Evolutionary conservation across 1,140 invertebrate genomes (phyloP).

Genomic region (Wasmannia auropunctata): DNA sequence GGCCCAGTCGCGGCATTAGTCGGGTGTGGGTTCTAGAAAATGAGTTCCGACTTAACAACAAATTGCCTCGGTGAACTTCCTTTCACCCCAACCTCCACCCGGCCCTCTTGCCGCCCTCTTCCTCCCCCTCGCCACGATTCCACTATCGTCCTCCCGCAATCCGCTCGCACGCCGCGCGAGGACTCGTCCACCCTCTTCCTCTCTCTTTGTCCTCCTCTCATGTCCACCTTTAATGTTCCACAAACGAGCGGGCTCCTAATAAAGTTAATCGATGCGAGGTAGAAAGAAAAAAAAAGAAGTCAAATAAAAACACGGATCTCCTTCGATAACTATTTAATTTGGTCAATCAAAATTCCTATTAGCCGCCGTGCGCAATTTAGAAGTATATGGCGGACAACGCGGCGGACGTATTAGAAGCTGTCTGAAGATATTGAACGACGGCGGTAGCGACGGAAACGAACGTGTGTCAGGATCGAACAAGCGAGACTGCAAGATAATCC

Average conservation of each 20-base stretch:
- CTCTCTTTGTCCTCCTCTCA: slow-evolving; percentile 24
- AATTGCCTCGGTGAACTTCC: slow-evolving; percentile 72
- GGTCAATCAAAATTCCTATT: slow-evolving; percentile 86
- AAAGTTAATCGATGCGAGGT: slow-evolving; percentile 79
- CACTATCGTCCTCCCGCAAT: slow-evolving; percentile 49
- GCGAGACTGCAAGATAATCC: background rate
- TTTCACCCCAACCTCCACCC: slow-evolving; percentile 50
- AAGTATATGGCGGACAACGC: slow-evolving; percentile 79
- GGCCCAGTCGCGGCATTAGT: slow-evolving; percentile 57
- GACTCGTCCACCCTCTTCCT: slow-evolving; percentile 32
- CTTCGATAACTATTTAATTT: slow-evolving; percentile 85
- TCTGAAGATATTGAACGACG: slow-evolving; percentile 79
- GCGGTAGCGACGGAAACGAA: slow-evolving; percentile 70
- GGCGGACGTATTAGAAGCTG: slow-evolving; percentile 81
- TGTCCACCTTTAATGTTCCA: slow-evolving; percentile 36
- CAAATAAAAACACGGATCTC: slow-evolving; percentile 77
- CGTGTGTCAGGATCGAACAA: slow-evolving; percentile 52
- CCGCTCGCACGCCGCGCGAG: slow-evolving; percentile 39
- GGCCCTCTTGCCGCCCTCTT: background rate
- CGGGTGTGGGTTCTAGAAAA: slow-evolving; percentile 74
- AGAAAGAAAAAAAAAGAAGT: background rate
- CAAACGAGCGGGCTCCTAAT: slow-evolving; percentile 73
- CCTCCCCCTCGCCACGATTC: background rate
- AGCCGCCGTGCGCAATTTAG: slow-evolving; percentile 82
- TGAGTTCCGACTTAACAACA: slow-evolving; percentile 78